phyloP scores from a whole-genome alignment of 2,113 vertebrate species.

The Vulpes vulpes region DNA sequence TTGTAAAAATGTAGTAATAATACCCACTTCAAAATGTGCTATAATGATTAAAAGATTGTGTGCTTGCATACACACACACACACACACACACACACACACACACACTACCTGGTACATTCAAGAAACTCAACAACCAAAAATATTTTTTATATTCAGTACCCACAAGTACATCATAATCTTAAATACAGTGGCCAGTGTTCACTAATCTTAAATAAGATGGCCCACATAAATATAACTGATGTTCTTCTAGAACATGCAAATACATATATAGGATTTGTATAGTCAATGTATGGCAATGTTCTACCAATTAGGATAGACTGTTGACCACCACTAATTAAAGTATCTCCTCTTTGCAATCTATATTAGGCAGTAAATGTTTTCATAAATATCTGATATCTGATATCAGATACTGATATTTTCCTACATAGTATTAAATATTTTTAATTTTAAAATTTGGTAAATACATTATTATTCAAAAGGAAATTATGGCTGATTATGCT shows the following conservation, averaged over 20 bases:
- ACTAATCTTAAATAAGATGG: neutral
- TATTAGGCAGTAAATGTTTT: neutral
- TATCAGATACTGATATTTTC: conserved; percentile 18
- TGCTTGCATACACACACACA: neutral
- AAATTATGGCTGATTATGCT: neutral
- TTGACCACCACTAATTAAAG: neutral
- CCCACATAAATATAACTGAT: neutral
- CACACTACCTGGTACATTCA: neutral
- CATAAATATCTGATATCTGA: neutral
- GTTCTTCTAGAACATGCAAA: neutral
- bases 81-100: accelerated
- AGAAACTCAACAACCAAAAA: neutral
- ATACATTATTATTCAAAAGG: neutral
- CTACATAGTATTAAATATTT: neutral
- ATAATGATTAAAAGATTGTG: neutral
- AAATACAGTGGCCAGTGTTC: neutral
- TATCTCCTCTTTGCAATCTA: neutral
- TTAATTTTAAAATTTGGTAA: conserved; percentile 42
- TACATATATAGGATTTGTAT: neutral
- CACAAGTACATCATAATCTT: neutral
- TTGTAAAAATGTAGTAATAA: neutral
- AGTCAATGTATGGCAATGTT: neutral
- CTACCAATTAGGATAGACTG: neutral
- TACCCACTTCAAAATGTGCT: neutral
- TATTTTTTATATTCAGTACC: neutral